These are phyloP conservation scores for Neogobius melanostomus DNA, from an alignment of 2,113 vertebrate species.

Conservation along the genomic window DNA sequence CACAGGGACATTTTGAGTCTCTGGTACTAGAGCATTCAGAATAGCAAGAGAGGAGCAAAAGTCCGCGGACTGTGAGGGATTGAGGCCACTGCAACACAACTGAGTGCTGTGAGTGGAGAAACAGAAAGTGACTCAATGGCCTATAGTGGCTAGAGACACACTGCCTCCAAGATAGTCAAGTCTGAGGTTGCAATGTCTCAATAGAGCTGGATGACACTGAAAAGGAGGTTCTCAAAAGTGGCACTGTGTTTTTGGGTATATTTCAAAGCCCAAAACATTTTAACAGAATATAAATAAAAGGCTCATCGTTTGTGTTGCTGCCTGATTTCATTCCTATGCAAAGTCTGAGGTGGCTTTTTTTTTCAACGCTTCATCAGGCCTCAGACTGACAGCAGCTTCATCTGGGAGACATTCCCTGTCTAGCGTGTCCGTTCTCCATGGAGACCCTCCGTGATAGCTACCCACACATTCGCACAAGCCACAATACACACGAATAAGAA, in stretches of 20 bases:
- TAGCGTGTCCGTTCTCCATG: slow-evolving; percentile 48
- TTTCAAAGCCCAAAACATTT: slow-evolving; percentile 4
- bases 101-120: not conserved
- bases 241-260: slow-evolving; percentile 12
- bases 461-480: slow-evolving; percentile 9
- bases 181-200: slow-evolving; percentile 22
- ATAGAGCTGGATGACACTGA: slow-evolving; percentile 3
- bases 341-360: slow-evolving; percentile 27
- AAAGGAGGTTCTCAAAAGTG: slow-evolving; percentile 9
- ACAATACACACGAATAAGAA: slow-evolving; percentile 13
- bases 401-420: slow-evolving; percentile 52
- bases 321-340: slow-evolving; percentile 44
- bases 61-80: not conserved
- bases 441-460: slow-evolving; percentile 38
- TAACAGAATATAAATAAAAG: not conserved
- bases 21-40: not conserved
- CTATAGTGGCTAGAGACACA: slow-evolving; percentile 28
- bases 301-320: slow-evolving; percentile 30
- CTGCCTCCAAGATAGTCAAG: slow-evolving; percentile 25
- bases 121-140: slow-evolving; percentile 19
- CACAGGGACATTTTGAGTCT: slow-evolving; percentile 18
- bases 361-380: slow-evolving; percentile 41
- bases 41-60: slow-evolving; percentile 1
- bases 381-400: slow-evolving; percentile 45
- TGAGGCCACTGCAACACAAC: not conserved